Evolutionary conservation across 2,797 vertebrate species (phyloP).

Genomic region (Pygocentrus nattereri): DNA sequence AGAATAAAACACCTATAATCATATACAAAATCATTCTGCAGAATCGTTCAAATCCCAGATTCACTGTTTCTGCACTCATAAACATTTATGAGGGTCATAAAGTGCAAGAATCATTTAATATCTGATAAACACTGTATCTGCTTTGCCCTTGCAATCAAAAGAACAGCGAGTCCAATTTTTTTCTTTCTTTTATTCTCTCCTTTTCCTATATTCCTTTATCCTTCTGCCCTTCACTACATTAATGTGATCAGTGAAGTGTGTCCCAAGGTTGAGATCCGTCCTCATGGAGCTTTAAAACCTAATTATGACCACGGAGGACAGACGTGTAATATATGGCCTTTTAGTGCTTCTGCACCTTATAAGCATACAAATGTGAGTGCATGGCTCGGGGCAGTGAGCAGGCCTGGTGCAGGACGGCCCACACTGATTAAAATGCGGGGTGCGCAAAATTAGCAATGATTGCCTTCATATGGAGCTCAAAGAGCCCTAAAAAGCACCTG

Average conservation of each 20-base stretch:
- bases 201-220: slow-evolving; percentile 14
- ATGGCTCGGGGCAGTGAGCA: not conserved
- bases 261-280: slow-evolving; percentile 20
- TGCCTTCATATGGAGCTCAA: slow-evolving; percentile 20
- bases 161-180: slow-evolving; percentile 6
- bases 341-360: not conserved
- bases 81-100: slow-evolving; percentile 28
- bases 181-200: slow-evolving; percentile 13
- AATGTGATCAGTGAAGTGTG: slow-evolving; percentile 17
- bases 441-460: slow-evolving; percentile 12
- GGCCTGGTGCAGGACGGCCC: not conserved
- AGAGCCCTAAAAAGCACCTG: slow-evolving; percentile 42
- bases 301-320: slow-evolving; percentile 17
- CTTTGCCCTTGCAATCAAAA: slow-evolving; percentile 18
- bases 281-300: slow-evolving; percentile 3
- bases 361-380: slow-evolving; percentile 7
- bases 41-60: slow-evolving; percentile 25
- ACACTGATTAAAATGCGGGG: not conserved
- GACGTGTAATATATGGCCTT: slow-evolving; percentile 2
- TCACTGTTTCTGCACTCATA: slow-evolving; percentile 29
- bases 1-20: not conserved
- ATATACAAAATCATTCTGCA: slow-evolving; percentile 18
- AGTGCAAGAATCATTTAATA: slow-evolving; percentile 11
- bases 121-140: slow-evolving; percentile 34
- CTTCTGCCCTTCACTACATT: not conserved